Evolutionary conservation across 2,888 invertebrate species (phyloP).

Genomic region (Isoperla grammatica): DNA sequence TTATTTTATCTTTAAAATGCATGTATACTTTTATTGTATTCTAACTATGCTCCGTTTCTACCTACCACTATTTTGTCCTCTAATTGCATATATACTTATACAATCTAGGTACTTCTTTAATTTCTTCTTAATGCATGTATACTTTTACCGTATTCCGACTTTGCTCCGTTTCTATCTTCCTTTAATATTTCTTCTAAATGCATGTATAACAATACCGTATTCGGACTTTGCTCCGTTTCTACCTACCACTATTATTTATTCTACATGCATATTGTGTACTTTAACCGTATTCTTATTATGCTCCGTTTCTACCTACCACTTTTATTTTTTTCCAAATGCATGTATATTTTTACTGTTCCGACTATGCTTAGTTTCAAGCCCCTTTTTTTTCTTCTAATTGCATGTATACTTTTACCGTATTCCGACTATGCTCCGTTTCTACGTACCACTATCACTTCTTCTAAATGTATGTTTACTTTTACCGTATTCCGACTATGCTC

Average conservation of each 20-base stretch:
- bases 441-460: background rate
- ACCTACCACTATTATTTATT: constrained; percentile 23
- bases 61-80: background rate
- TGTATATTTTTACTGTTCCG: background rate
- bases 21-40: background rate
- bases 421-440: background rate
- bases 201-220: too few relatives aligned
- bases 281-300: too few relatives aligned
- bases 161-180: too few relatives aligned
- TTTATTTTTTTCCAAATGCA: background rate
- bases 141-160: too few relatives aligned
- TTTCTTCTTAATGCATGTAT: too few relatives aligned
- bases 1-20: constrained; percentile 1
- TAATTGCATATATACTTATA: constrained; percentile 23
- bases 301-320: background rate
- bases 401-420: too few relatives aligned
- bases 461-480: background rate
- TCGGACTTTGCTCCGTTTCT: too few relatives aligned
- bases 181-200: too few relatives aligned
- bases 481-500: background rate
- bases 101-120: too few relatives aligned
- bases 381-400: constrained; percentile 14
- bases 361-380: constrained; percentile 13
- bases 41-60: background rate
- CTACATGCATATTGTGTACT: too few relatives aligned